phyloP scores from a whole-genome alignment of 2,888 invertebrate species.

The Tiphia femorata region DNA sequence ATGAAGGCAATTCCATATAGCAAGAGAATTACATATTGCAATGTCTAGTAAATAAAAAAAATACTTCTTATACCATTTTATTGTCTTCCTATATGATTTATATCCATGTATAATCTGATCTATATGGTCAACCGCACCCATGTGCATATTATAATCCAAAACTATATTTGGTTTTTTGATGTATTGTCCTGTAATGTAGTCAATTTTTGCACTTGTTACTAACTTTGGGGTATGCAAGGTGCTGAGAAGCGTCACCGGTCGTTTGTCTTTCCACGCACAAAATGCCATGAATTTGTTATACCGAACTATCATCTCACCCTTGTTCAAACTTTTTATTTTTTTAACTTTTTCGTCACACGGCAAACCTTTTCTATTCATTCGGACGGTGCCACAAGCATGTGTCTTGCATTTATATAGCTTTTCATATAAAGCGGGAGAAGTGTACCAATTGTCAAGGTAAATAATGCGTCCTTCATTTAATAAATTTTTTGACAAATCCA shows the following conservation, averaged over 20 bases:
- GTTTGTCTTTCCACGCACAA: constrained; percentile 17
- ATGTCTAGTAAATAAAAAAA: constrained; percentile 13
- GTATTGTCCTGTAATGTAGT: constrained; percentile 2
- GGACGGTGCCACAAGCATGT: constrained; percentile 19
- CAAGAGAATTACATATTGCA: constrained; percentile 12
- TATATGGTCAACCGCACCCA: constrained; percentile 17
- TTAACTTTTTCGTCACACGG: constrained; percentile 14
- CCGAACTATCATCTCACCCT: constrained; percentile 12
- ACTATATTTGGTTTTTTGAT: constrained; percentile 17
- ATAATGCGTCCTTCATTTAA: constrained; percentile 17
- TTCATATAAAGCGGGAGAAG: constrained; percentile 17
- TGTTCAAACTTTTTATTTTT: constrained; percentile 13
- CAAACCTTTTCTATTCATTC: constrained; percentile 15
- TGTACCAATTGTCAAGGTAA: constrained; percentile 20
- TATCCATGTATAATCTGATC: constrained; percentile 9
- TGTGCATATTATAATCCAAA: constrained; percentile 18
- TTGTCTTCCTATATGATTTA: constrained; percentile 3
- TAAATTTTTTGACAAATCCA: constrained; percentile 13
- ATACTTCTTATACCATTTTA: constrained; percentile 16
- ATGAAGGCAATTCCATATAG: constrained; percentile 11
- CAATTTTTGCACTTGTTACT: constrained; percentile 13
- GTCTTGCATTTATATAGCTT: constrained; percentile 9
- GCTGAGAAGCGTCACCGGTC: constrained; percentile 7
- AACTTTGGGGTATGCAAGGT: constrained; percentile 14
- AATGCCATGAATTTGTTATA: constrained; percentile 10